phyloP scores from a whole-genome alignment of 2,797 vertebrate genomes.

The Otolemur crassicaudatus region DNA sequence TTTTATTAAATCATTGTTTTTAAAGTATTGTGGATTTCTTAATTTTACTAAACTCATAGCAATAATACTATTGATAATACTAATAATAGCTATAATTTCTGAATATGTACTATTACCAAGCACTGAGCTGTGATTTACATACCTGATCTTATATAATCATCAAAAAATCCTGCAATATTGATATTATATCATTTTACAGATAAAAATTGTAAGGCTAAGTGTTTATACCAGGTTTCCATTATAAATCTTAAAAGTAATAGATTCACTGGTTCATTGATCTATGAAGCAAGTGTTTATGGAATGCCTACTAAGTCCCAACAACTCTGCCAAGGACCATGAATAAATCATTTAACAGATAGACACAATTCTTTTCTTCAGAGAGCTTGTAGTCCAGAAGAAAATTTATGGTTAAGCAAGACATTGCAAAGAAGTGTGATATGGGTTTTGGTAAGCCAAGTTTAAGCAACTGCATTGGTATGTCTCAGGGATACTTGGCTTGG shows the following conservation, averaged over 20 bases:
- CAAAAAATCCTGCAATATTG: not conserved
- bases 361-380: not conserved
- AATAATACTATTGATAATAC: not conserved
- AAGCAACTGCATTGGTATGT: not conserved
- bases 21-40: conserved; percentile 7
- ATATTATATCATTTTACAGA: conserved; percentile 21
- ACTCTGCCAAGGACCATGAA: not conserved
- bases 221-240: conserved; percentile 16
- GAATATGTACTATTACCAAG: not conserved
- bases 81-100: not conserved
- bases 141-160: not conserved
- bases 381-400: not conserved
- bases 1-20: not conserved
- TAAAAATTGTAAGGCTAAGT: not conserved
- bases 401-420: not conserved
- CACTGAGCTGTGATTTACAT: not conserved
- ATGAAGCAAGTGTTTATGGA: not conserved
- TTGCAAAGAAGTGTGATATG: not conserved
- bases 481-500: not conserved
- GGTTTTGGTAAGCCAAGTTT: not conserved
- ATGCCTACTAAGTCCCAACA: not conserved
- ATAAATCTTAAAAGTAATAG: not conserved
- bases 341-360: not conserved
- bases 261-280: not conserved
- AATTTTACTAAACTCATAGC: conserved; percentile 14